Evolutionary conservation across 2,888 invertebrate species (phyloP), one percentile per base, ranked within the genome.

Genomic region (Thyatira batis): DNA sequence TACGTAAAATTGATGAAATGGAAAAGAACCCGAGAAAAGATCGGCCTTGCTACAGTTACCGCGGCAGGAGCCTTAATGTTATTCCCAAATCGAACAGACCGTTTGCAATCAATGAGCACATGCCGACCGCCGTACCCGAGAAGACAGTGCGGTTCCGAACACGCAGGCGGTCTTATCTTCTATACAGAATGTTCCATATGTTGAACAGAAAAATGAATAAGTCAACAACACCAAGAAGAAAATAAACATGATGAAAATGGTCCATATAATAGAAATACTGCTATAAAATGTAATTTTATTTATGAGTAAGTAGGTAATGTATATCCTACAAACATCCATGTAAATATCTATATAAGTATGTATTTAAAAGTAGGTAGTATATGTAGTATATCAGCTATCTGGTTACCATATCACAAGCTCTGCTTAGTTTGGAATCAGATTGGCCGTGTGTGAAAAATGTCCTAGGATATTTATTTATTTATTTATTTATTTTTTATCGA

Each of bases 131-230:
- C 4, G 28, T 56, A 0, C 21, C 70, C 0, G 82, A 83, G n/a
- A 85, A 80, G 60, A 50, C 65, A 2, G 63, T 60, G 1, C 66
- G 80, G 5, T 83, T 80, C 51, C 71, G 80, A 30, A 71, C 73
- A 1, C 71, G 79, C 13, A 73, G 78, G 54, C 71, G 76, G 54
- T 76, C 80, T 0, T 77, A 80, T 57, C 53, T 80, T 1, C 63
- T 85, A n/a, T 73, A 77, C 45, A 79, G 73, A 61, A 75, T 87
- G 65, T 77, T 84, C 39, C 72, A 73, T 46, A 57, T 84, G 45
- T 63, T 86, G n/a, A 84, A 85, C 53, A 78, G 73, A 60, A 80
- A 79, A 65, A 63, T 75, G 49, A 62, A 65, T 8, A 71, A 60
- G 58, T 59, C 61, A 8, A 54, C 51, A 45, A 53, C 65, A 45